Evolutionary conservation across 1,140 invertebrate genomes (phyloP).

Genomic region (Nephila pilipes): DNA sequence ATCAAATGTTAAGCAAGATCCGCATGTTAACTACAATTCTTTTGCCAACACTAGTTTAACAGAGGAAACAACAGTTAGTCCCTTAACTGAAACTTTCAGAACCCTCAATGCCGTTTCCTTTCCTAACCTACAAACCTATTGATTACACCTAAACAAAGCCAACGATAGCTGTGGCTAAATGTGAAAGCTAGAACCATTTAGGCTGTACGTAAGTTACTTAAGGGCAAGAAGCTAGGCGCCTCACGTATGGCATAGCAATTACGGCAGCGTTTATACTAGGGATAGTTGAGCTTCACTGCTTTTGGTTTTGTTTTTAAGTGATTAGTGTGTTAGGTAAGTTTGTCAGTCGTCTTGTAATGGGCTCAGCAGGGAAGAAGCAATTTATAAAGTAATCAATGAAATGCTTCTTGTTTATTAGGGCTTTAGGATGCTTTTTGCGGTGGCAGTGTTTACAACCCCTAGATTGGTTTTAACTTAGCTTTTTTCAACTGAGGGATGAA

Average conservation of each 20-base stretch:
- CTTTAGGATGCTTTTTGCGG: conserved; percentile 64
- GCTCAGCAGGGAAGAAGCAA: conserved; percentile 75
- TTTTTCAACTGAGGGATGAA: conserved; percentile 20
- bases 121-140: conserved; percentile 70
- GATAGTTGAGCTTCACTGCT: conserved; percentile 72
- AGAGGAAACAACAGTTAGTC: conserved; percentile 74
- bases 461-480: conserved; percentile 56
- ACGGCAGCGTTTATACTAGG: conserved; percentile 72
- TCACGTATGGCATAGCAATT: conserved; percentile 76
- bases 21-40: conserved; percentile 74
- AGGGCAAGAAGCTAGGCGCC: conserved; percentile 72
- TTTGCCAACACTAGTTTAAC: conserved; percentile 66
- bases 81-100: conserved; percentile 65
- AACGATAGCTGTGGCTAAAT: conserved; percentile 74
- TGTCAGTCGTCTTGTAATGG: conserved; percentile 76
- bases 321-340: conserved; percentile 77
- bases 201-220: conserved; percentile 75
- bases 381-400: conserved; percentile 77
- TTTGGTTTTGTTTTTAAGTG: conserved; percentile 77
- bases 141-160: conserved; percentile 75
- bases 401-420: conserved; percentile 75
- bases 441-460: conserved; percentile 39
- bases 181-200: conserved; percentile 76
- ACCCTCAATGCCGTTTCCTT: conserved; percentile 72
- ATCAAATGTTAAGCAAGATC: conserved; percentile 50